A percentile compares a stretch with the other conserved stretches of the same genome.
Evolutionary conservation across 2,113 vertebrate genomes (phyloP).

Genomic region (Myiozetetes cayanensis): DNA sequence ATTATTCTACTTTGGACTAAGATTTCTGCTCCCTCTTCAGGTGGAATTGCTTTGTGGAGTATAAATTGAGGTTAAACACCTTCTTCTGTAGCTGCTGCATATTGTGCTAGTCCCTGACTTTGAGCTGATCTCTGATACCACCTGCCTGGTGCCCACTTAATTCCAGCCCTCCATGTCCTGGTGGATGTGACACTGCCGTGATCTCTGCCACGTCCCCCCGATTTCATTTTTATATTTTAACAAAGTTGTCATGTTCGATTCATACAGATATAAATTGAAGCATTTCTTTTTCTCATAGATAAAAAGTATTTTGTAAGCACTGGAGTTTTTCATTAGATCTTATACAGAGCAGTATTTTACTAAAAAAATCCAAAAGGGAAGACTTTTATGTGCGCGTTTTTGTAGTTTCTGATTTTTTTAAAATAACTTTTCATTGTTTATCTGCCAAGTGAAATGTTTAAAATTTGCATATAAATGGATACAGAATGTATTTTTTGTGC

Average conservation of each 20-base stretch:
- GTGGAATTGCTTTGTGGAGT: background rate
- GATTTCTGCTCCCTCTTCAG: background rate
- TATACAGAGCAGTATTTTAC: conserved; percentile 85
- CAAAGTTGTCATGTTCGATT: conserved; percentile 40
- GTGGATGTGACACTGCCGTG: conserved; percentile 10
- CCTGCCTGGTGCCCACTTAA: conserved; percentile 48
- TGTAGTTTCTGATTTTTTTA: conserved; percentile 76
- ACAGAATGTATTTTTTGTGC: conserved; percentile 76
- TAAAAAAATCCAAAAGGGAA: conserved; percentile 80
- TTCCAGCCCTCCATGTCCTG: conserved; percentile 51
- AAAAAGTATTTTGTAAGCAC: conserved; percentile 78
- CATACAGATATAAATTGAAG: conserved; percentile 48
- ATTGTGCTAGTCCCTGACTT: background rate
- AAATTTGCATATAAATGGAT: conserved; percentile 75
- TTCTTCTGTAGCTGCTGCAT: conserved; percentile 10
- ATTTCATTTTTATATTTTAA: conserved; percentile 56
- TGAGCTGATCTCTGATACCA: background rate
- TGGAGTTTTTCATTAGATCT: conserved; percentile 83
- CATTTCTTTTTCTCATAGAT: conserved; percentile 70
- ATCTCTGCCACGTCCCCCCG: conserved; percentile 23
- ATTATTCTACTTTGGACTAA: background rate
- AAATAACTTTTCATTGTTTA: conserved; percentile 76
- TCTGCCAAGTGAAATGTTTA: conserved; percentile 76
- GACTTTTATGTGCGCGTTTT: conserved; percentile 78
- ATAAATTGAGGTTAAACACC: background rate